Evolutionary conservation across 1,140 invertebrate species (phyloP), one percentile per base, ranked within the genome.

Genomic region (Lepidurus arcticus): DNA sequence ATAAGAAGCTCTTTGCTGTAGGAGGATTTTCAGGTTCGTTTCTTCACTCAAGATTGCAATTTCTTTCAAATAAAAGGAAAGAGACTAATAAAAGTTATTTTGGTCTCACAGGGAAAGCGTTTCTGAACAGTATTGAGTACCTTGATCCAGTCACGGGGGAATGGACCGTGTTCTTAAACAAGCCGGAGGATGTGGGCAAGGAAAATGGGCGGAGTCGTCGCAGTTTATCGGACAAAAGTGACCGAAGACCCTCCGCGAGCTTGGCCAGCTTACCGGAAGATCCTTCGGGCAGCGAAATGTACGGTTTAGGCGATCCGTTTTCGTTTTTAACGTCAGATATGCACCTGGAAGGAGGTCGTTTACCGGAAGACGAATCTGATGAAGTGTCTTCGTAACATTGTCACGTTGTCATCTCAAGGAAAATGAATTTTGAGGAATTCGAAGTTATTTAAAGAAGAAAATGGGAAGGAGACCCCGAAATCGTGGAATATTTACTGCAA

Each of bases 81-180:
- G 43, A 44, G 42, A 44, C 26, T 44, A 44, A 53, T 65, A 77
- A 77, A 26, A 76, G 6, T 74, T 21, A 0, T 74, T 73, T 34
- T 78, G 43, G 24, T 74, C 73, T 76, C 77, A 44, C 81, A 88
- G 88, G 88, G 42, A 92, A 92, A 86, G 88, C 88, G 78, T 95
- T 95, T 85, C 85, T 95, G 34, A 92, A 92, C 82, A 92, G 91
- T n/a, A 90, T 94, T 75, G 93, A 95, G 86, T 93, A 90, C 81
- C 84, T 94, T 77, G 91, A 92, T 81, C 85, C 86, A 47, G 87
- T 89, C 45, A 89, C 88, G 75, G 89, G 91, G 81, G 91, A 92
- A 82, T 93, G 91, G 91, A 92, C 90, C 16, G 89, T 88, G 26
- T 91, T 92, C 81, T 85, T 84, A 78, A 81, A 82, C 73, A 10